Percentiles rank a stretch among this genome's conserved stretches.
phyloP scores from a whole-genome alignment of 92 coral and sea anemone genomes.

The Parazoanthus atlanticus region DNA sequence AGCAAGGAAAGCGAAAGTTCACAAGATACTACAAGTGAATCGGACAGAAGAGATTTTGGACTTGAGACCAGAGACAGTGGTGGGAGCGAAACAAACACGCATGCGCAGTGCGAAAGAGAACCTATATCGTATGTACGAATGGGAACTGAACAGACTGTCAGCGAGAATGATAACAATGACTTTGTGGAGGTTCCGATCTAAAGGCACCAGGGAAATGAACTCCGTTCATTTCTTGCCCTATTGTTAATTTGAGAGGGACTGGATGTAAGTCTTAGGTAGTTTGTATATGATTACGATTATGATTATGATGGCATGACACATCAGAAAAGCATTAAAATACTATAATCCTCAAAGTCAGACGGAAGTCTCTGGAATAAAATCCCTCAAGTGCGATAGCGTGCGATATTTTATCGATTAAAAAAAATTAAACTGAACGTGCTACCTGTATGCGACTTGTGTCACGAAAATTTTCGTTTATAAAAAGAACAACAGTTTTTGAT shows the following conservation, averaged over 20 bases:
- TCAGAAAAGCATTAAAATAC: too few relatives aligned
- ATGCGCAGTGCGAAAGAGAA: not conserved
- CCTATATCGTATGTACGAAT: constrained; percentile 10
- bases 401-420: too few relatives aligned
- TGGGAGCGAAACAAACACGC: not conserved
- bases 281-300: not conserved
- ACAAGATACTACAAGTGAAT: not conserved
- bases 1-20: not conserved
- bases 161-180: not conserved
- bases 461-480: too few relatives aligned
- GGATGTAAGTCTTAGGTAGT: constrained; percentile 10
- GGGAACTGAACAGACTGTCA: not conserved
- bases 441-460: too few relatives aligned
- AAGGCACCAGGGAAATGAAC: not conserved
- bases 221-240: not conserved
- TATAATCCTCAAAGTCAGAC: too few relatives aligned
- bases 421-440: too few relatives aligned
- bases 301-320: too few relatives aligned
- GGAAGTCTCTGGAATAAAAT: too few relatives aligned
- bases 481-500: too few relatives aligned
- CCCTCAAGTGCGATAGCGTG: too few relatives aligned
- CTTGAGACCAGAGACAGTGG: not conserved
- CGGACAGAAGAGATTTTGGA: not conserved
- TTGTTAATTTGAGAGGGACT: not conserved
- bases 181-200: constrained; percentile 16